phyloP scores from a whole-genome alignment of 2,113 vertebrate species.

The Corythornis cristatus region DNA sequence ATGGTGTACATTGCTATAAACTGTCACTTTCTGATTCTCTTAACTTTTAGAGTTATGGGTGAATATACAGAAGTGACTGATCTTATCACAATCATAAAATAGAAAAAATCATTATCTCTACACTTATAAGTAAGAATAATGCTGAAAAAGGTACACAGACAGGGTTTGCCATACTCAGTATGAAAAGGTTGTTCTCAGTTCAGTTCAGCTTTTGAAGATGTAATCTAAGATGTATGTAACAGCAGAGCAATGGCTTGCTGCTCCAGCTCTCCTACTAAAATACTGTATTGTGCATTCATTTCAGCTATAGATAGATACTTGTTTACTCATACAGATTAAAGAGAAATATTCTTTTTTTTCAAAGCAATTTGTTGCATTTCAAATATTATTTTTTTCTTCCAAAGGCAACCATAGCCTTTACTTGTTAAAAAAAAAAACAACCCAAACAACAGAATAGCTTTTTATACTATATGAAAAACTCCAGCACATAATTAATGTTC shows the following conservation, averaged over 20 bases:
- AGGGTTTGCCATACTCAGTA: background rate
- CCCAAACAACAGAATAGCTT: background rate
- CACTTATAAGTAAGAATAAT: background rate
- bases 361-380: background rate
- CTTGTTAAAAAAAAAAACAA: background rate
- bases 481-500: background rate
- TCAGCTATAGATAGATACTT: background rate
- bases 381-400: background rate
- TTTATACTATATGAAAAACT: background rate
- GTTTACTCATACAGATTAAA: background rate
- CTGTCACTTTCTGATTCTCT: background rate
- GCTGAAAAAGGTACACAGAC: background rate
- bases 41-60: background rate
- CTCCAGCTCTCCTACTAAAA: background rate
- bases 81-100: background rate
- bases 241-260: background rate
- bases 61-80: background rate
- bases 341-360: background rate
- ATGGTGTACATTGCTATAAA: background rate
- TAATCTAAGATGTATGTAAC: background rate
- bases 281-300: background rate
- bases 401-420: background rate
- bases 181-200: background rate
- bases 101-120: background rate
- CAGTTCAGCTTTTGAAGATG: background rate